Evolutionary conservation across 2,113 vertebrate species (phyloP), one percentile per base, ranked within the genome.

Genomic region (Hyperopisus bebe): DNA sequence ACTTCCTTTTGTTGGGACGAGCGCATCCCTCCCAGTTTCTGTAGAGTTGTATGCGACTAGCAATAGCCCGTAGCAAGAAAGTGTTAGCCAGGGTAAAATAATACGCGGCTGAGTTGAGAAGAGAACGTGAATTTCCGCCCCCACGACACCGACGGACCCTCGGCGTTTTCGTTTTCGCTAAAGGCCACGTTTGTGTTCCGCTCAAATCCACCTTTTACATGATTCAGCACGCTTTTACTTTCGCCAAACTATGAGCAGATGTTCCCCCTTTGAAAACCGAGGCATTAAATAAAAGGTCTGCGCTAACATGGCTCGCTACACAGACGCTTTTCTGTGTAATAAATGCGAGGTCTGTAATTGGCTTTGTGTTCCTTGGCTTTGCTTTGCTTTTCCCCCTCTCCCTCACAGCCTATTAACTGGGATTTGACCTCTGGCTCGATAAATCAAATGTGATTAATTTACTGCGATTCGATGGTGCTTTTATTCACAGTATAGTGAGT

Each of bases 381-480:
- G 44, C 82, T 19, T 17, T 19, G 74, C 74, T 5, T 42, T 77
- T 89, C 88, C 89, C 90, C 90, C 50, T 89, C 90, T 80, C 89
- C 19, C 66, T 86, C 87, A 53, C 74, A 88, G 27, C 58, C 88
- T 85, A 50, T 89, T 91, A 91, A 90, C 92, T 90, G 90, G 91
- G 90, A 92, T 93, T 90, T 95, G 94, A 95, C 94, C 94, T 92
- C 93, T 92, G 91, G 89, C 90, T 94, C 94, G 92, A 94, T 94
- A 93, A 95, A 95, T 95, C 91, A 92, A 88, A 92, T 92, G 92
- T 92, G 93, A 95, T 95, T 94, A 94, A 94, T 96, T 91, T 90
- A 92, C 91, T 93, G 21, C 92, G 93, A 94, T 93, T 91, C 89
- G 92, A 87, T 50, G 8, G 88, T 85, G 48, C 89, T 19, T 74